Conservation (phyloP, 2,797 vertebrate species). For the Sebastes jordani region DNA sequence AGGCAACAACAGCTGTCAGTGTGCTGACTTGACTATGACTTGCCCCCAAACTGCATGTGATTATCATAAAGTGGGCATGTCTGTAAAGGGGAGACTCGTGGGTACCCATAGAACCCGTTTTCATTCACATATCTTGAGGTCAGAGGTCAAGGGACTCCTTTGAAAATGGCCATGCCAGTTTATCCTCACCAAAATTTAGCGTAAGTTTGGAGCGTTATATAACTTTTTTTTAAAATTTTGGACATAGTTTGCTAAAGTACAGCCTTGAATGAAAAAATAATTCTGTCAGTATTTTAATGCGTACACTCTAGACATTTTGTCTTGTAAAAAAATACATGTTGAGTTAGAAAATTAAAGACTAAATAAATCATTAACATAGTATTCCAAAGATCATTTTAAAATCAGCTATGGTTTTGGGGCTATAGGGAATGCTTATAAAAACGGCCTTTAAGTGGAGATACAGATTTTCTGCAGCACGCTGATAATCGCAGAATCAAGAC, state of each 20-base stretch:
- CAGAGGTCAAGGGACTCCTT: too few relatives aligned
- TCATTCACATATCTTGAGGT: too few relatives aligned
- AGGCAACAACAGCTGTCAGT: too few relatives aligned
- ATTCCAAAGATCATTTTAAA: not conserved
- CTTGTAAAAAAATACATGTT: not conserved
- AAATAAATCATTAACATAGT: not conserved
- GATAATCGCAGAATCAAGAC: constrained; percentile 28
- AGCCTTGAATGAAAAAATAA: not conserved
- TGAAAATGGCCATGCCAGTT: fast-evolving
- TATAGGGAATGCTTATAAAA: not conserved
- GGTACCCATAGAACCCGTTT: too few relatives aligned
- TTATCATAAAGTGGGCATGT: too few relatives aligned
- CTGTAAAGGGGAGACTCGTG: too few relatives aligned
- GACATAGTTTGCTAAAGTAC: not conserved
- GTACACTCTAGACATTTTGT: not conserved
- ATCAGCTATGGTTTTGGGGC: constrained; percentile 4
- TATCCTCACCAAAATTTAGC: too few relatives aligned
- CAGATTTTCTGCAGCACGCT: constrained; percentile 25
- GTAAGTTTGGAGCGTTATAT: too few relatives aligned
- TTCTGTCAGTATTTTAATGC: not conserved
- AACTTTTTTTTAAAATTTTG: not conserved
- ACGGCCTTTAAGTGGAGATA: not conserved
- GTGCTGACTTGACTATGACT: too few relatives aligned
- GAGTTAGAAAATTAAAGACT: not conserved
- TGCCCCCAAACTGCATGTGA: too few relatives aligned